These are phyloP conservation scores for Anabacerthia variegaticeps DNA, from an alignment of 2,797 vertebrate species.

Conservation along the genomic window DNA sequence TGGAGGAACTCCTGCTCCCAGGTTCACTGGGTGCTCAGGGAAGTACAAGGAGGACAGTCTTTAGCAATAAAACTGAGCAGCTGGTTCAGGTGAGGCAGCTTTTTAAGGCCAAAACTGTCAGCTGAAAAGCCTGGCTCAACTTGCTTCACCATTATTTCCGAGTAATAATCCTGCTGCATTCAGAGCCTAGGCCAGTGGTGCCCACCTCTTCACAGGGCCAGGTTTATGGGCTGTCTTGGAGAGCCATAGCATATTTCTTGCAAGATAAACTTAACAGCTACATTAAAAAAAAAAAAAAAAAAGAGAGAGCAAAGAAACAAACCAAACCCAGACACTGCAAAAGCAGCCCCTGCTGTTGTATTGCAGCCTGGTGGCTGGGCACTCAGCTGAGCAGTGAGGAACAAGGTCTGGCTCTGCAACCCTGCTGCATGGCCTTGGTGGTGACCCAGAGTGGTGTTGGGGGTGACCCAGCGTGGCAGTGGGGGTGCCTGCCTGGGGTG, in stretches of 20 bases:
- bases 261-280: neutral
- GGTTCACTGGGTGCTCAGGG: neutral
- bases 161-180: fast-evolving
- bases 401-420: neutral
- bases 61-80: neutral
- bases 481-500: too few species aligned
- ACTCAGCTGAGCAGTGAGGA: neutral
- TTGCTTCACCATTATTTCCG: neutral
- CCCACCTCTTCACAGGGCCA: fast-evolving
- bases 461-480: fast-evolving
- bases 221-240: neutral
- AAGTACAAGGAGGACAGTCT: neutral
- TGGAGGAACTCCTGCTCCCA: neutral
- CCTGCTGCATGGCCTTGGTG: neutral
- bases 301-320: neutral
- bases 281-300: neutral
- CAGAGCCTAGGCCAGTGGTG: neutral
- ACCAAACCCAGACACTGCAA: neutral
- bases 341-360: neutral
- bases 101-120: neutral
- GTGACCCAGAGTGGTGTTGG: fast-evolving
- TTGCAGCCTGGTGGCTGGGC: neutral
- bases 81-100: neutral
- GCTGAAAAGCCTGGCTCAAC: neutral
- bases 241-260: fast-evolving